Evolutionary conservation across 2,797 vertebrate species (phyloP).

Genomic region (Odontamblyopus lacepedii): DNA sequence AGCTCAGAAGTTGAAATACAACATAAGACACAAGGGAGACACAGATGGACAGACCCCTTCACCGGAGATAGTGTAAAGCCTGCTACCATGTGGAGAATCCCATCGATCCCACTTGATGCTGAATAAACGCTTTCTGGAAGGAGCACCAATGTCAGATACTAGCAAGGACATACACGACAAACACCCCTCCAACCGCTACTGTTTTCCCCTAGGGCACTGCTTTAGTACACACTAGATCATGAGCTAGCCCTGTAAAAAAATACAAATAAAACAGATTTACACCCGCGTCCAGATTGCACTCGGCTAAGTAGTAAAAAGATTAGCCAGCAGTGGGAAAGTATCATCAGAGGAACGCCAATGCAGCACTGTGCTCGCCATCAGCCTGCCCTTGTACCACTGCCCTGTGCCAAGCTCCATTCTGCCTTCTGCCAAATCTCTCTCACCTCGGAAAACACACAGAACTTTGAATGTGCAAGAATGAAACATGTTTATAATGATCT

Average conservation of each 20-base stretch:
- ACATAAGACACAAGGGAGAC: background rate
- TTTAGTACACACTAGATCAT: constrained; percentile 43
- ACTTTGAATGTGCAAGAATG: background rate
- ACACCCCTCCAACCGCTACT: background rate
- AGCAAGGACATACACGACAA: constrained; percentile 31
- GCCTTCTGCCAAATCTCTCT: constrained; percentile 48
- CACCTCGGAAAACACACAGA: background rate
- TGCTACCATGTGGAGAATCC: constrained; percentile 2
- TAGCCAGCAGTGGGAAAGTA: constrained; percentile 45
- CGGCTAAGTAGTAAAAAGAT: constrained; percentile 47
- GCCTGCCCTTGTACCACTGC: constrained; percentile 31
- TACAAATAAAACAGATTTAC: constrained; percentile 51
- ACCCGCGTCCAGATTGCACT: constrained; percentile 34
- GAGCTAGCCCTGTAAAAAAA: constrained; percentile 27
- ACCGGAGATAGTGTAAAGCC: constrained; percentile 6
- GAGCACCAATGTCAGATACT: constrained; percentile 22
- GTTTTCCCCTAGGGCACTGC: constrained; percentile 13
- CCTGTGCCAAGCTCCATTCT: constrained; percentile 42
- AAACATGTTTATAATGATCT: background rate
- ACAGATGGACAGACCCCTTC: background rate
- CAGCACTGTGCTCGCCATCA: constrained; percentile 32
- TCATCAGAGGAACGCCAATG: constrained; percentile 45
- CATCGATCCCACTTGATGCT: constrained; percentile 37
- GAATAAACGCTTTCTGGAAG: constrained; percentile 27
- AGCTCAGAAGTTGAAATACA: constrained; percentile 8